These are phyloP conservation scores for Orius laevigatus DNA, from an alignment of 1,140 invertebrate genomes.

Conservation along the genomic window DNA sequence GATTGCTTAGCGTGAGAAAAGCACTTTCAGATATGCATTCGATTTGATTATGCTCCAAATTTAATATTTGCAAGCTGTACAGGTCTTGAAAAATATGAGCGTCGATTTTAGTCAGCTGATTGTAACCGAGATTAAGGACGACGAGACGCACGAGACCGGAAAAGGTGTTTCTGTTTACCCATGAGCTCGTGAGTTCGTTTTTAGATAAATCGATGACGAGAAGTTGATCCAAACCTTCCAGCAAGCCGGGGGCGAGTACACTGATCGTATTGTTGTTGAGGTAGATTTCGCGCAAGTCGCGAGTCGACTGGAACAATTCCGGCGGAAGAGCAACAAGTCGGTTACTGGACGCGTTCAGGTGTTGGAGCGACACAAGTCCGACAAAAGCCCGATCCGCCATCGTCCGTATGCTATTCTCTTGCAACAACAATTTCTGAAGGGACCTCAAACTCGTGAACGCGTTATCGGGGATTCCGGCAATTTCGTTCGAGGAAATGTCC, in stretches of 20 bases:
- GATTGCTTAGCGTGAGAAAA: constrained; percentile 53
- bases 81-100: constrained; percentile 55
- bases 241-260: constrained; percentile 54
- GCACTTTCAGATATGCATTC: constrained; percentile 51
- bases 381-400: constrained; percentile 52
- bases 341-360: constrained; percentile 62
- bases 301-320: constrained; percentile 49
- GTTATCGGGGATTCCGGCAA: constrained; percentile 47
- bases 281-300: constrained; percentile 49
- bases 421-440: constrained; percentile 43
- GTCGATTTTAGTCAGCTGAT: constrained; percentile 51
- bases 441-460: constrained; percentile 48
- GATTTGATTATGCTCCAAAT: constrained; percentile 59
- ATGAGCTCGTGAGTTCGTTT: constrained; percentile 55
- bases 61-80: constrained; percentile 56
- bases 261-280: constrained; percentile 65
- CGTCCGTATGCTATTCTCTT: constrained; percentile 55
- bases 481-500: constrained; percentile 57
- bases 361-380: constrained; percentile 44
- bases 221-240: constrained; percentile 57
- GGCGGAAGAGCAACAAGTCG: constrained; percentile 53
- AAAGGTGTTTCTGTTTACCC: constrained; percentile 64
- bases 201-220: constrained; percentile 56
- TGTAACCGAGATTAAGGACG: constrained; percentile 57
- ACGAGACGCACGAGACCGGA: constrained; percentile 50